Evolutionary conservation across 2,113 vertebrate genomes (phyloP), one percentile per base, ranked within the genome.

Genomic region (Cyanocitta stelleri): DNA sequence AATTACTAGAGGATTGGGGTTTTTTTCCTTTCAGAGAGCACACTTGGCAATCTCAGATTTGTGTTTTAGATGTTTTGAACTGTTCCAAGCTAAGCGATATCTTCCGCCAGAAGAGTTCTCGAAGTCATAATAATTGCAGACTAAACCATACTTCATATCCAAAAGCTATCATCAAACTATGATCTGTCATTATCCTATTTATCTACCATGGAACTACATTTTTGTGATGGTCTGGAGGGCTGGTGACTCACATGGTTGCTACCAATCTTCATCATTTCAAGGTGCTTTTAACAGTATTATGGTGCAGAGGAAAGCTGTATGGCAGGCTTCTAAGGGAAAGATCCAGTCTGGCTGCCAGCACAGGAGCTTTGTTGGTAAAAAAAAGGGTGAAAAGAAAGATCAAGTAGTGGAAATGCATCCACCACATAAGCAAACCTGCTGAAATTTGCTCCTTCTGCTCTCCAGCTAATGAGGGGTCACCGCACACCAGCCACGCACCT

Each of bases 151-250:
- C 39, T 80, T 85, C 21, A 49, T 66, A 83, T 24, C 24, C 59
- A 90, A 90, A 89, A 69, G 55, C 87, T 87, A 30, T 37, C 71
- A 92, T 48, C 67, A 66, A 91, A 83, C 37, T n/a, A 49, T 17
- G 22, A 69, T 74, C 88, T 85, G 51, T 69, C 63, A 90, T 88
- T 83, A 93, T 76, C 35, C 52, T 64, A 85, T 49, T 74, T 62
- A 77, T 59, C 81, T 64, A 76, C 55, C 55, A 77, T 1, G 13
- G 62, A 83, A 74, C 79, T 43, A 14, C 5, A 46, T n/a, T 80
- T 90, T 19, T 77, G 29, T n/a, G 26, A 86, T 92, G 92, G 83
- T 92, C 71, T 87, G 71, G 79, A 90, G 48, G 67, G 46, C 68
- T 90, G 55, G 29, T 62, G 64, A 92, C 33, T 83, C 86, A 66